Conservation (phyloP, 2,797 vertebrate genomes). For the Phataginus tetradactyla region DNA sequence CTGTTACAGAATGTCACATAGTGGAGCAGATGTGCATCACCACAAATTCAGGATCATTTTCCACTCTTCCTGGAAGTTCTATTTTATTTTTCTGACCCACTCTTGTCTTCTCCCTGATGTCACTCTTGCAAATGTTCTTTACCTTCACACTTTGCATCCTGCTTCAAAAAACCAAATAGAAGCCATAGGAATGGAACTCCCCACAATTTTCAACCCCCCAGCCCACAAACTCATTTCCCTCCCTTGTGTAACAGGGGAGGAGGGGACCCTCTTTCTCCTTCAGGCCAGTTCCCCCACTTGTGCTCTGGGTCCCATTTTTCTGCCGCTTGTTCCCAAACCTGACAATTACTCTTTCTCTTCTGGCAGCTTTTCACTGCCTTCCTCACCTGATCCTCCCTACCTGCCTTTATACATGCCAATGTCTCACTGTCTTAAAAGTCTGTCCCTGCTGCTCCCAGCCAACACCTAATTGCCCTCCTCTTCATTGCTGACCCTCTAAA, state of each 20-base stretch:
- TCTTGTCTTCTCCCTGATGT: slow-evolving; percentile 17
- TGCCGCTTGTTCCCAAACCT: slow-evolving; percentile 16
- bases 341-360: not conserved
- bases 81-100: not conserved
- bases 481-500: not conserved
- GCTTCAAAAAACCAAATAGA: slow-evolving; percentile 59
- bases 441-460: not conserved
- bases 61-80: not conserved
- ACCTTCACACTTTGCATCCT: slow-evolving; percentile 45
- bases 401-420: not conserved
- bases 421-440: not conserved
- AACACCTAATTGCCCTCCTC: not conserved
- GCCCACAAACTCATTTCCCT: not conserved
- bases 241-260: not conserved
- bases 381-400: not conserved
- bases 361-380: not conserved
- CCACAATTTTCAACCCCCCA: not conserved
- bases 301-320: slow-evolving; percentile 26
- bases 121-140: slow-evolving; percentile 46
- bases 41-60: not conserved
- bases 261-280: not conserved
- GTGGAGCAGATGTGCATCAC: not conserved
- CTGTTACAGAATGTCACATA: not conserved
- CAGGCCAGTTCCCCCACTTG: not conserved
- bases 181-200: slow-evolving; percentile 27